phyloP scores from a whole-genome alignment of 2,797 vertebrate species.

The Catostomus latipinnis region DNA sequence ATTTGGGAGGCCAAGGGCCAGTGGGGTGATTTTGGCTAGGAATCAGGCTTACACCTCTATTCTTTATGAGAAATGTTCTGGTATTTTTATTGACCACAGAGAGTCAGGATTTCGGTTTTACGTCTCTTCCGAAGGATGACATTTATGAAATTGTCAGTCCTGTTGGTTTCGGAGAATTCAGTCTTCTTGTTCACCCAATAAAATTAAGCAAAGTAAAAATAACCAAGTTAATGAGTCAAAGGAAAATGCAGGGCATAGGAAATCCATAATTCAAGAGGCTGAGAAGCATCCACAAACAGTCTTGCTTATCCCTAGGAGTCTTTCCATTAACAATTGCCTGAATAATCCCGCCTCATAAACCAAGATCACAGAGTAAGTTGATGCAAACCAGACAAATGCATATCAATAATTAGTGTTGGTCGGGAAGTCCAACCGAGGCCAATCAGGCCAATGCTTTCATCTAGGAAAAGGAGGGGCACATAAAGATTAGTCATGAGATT shows the following conservation, averaged over 20 bases:
- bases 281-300: slow-evolving; percentile 38
- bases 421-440: slow-evolving; percentile 12
- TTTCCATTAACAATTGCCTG: slow-evolving; percentile 32
- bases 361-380: slow-evolving; percentile 34
- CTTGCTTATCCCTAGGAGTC: slow-evolving; percentile 5
- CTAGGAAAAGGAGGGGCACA: slow-evolving; percentile 18
- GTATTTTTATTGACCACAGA: too few relatives aligned
- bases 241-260: slow-evolving; percentile 27
- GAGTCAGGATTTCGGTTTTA: too few relatives aligned
- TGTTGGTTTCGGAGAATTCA: background rate
- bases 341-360: slow-evolving; percentile 33
- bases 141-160: background rate
- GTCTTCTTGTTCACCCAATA: slow-evolving; percentile 5
- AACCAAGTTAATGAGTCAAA: slow-evolving; percentile 1
- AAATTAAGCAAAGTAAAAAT: slow-evolving; percentile 21
- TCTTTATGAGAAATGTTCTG: too few relatives aligned
- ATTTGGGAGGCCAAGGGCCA: too few relatives aligned
- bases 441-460: slow-evolving; percentile 30
- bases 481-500: background rate
- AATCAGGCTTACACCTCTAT: too few relatives aligned
- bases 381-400: slow-evolving; percentile 35
- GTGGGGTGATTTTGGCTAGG: too few relatives aligned
- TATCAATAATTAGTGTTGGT: slow-evolving; percentile 42
- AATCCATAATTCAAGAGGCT: slow-evolving; percentile 41
- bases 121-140: too few relatives aligned